Base-by-base conservation (phyloP, 2,888 invertebrate genomes). In the Carcina quercana region DNA sequence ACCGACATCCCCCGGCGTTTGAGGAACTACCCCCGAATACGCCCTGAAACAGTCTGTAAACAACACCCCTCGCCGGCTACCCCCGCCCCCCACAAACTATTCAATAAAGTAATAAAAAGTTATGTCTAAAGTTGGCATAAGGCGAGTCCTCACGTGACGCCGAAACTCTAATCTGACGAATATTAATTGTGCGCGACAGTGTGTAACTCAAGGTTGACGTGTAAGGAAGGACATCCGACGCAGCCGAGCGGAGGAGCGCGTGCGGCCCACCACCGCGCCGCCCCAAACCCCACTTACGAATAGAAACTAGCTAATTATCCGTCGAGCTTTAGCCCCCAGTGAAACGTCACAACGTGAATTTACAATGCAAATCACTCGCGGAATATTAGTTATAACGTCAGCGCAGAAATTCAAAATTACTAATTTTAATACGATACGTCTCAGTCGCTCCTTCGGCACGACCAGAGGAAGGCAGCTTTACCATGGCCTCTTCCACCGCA, bases 241-340 rank as follows among this genome's bases (percentile, higher is more conserved):
- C n/a, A n/a, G n/a, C n/a, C n/a, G n/a, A n/a, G n/a, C n/a, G n/a
- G n/a, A n/a, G n/a, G n/a, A n/a, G n/a, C 67, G 45, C 17, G 56
- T 52, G 59, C 56, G 47, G 29, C n/a, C n/a, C 45, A 51, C 49
- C 54, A 43, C 52, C 47, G 57, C 29, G 5, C 10, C 11, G 22
- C 34, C 34, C 8, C 20, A 20, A 20, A 20, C 59, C 61, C 67
- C 68, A 71, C 57, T 48, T 56, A 55, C 68, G 80, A 79, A 82
- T 83, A 79, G 75, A 72, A 82, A 83, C 70, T 76, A 70, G 79
- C 79, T 82, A 82, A 82, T 83, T 83, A 83, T 73, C 67, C 69
- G 60, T 40, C 72, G 69, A 79, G 80, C 83, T 82, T 83, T 72
- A 71, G 61, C 65, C 65, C 54, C 61, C 61, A 61, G 56, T 64